Conservation (phyloP, 1,140 invertebrate genomes). For the Carcinoscorpius rotundicauda region DNA sequence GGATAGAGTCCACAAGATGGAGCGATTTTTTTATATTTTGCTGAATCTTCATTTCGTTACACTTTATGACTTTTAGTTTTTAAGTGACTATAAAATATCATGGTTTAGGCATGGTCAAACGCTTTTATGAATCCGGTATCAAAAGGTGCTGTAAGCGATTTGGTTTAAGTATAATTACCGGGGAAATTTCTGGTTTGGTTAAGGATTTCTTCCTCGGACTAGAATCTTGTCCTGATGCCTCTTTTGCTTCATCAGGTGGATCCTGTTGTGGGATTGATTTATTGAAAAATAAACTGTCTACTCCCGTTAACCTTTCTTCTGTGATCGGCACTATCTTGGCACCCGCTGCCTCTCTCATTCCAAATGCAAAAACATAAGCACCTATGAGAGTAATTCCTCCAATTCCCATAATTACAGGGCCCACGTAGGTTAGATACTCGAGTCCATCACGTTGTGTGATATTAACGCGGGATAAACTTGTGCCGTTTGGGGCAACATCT, state of each 20-base stretch:
- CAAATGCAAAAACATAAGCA: conserved; percentile 89
- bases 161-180: too few species aligned
- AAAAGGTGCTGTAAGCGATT: too few species aligned
- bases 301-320: conserved; percentile 6
- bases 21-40: too few species aligned
- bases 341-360: conserved; percentile 36
- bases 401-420: conserved; percentile 83
- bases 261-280: conserved; percentile 10
- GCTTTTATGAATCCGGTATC: too few species aligned
- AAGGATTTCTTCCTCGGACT: too few species aligned
- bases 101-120: too few species aligned
- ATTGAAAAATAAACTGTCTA: conserved; percentile 6
- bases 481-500: conserved; percentile 65
- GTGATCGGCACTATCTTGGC: conserved; percentile 19
- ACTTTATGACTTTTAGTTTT: too few species aligned
- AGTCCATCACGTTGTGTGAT: conserved; percentile 40
- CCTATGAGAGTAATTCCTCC: conserved; percentile 86
- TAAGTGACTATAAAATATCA: too few species aligned
- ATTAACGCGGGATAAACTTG: conserved; percentile 40
- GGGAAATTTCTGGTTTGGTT: too few species aligned
- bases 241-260: not conserved
- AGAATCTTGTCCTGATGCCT: too few species aligned
- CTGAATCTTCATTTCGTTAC: too few species aligned
- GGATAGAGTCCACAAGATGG: too few species aligned
- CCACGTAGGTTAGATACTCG: conserved; percentile 80